Conservation (phyloP, 2,888 invertebrate species). For the Romanomermis culicivorax region DNA sequence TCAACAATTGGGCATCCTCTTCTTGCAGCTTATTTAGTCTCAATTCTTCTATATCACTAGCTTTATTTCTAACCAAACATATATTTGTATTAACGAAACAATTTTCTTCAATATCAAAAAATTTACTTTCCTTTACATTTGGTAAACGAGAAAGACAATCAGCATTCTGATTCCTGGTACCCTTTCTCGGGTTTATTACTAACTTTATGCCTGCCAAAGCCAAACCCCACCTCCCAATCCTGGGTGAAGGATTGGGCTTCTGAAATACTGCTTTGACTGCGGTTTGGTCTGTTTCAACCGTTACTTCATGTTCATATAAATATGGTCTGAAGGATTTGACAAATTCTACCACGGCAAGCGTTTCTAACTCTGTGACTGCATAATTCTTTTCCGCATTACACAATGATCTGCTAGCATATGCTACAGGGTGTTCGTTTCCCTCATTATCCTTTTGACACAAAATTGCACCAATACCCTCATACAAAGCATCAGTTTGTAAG, state of each 20-base stretch:
- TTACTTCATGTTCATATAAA: constrained; percentile 25
- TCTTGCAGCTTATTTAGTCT: too few relatives aligned
- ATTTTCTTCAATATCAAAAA: not conserved
- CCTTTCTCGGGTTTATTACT: not conserved
- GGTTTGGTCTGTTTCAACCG: constrained; percentile 31
- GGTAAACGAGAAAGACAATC: constrained; percentile 27
- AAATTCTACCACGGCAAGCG: constrained; percentile 24
- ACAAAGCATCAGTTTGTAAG: constrained; percentile 20
- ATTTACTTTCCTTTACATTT: not conserved
- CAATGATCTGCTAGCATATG: constrained; percentile 15
- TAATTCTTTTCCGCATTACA: constrained; percentile 27
- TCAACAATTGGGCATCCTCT: too few relatives aligned
- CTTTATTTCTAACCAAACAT: too few relatives aligned
- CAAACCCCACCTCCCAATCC: constrained; percentile 32
- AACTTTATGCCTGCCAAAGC: constrained; percentile 27
- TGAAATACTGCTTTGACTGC: constrained; percentile 32
- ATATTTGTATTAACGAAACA: not conserved
- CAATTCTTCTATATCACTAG: too few relatives aligned
- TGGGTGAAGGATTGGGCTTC: constrained; percentile 29
- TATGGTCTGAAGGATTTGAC: constrained; percentile 29
- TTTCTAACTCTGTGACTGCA: constrained; percentile 29
- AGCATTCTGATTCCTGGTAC: constrained; percentile 23
- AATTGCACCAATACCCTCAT: constrained; percentile 19
- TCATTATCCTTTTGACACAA: constrained; percentile 14
- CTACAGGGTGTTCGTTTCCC: constrained; percentile 12